Evolutionary conservation across 2,797 vertebrate species (phyloP).

Genomic region (Enteromius thamalakanensis): DNA sequence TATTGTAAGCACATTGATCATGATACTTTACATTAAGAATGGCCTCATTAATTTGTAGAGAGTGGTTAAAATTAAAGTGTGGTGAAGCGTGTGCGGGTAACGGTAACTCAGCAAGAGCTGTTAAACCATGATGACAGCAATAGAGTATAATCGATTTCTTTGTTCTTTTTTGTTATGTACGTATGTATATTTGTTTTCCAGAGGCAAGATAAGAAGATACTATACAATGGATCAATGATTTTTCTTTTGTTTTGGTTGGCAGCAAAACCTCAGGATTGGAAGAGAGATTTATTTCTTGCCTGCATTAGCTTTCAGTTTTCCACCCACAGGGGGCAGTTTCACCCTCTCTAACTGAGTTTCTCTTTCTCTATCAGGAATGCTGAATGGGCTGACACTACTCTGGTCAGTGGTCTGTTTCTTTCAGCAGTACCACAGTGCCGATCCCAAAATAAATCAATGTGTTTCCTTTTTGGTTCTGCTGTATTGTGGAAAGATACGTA

Average conservation of each 20-base stretch:
- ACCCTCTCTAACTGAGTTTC: constrained; percentile 58
- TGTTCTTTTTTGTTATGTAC: background rate
- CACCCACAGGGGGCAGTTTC: constrained; percentile 79
- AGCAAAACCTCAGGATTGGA: background rate
- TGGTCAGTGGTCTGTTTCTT: constrained; percentile 7
- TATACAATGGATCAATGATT: background rate
- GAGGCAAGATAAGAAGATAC: background rate
- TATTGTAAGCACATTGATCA: constrained; percentile 17
- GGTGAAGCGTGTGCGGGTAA: background rate
- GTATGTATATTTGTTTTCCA: constrained; percentile 8
- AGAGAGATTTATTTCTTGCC: background rate
- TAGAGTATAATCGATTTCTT: background rate
- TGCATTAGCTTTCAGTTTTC: constrained; percentile 41
- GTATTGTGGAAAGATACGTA: constrained; percentile 32
- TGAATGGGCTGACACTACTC: constrained; percentile 20
- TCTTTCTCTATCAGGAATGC: constrained; percentile 17
- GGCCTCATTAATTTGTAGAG: constrained; percentile 17
- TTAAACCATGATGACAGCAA: background rate
- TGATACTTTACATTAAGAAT: constrained; percentile 22
- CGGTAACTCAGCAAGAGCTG: constrained; percentile 15
- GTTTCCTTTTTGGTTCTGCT: constrained; percentile 21
- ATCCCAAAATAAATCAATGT: constrained; percentile 37
- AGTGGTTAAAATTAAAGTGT: constrained; percentile 11
- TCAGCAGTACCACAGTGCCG: constrained; percentile 6
- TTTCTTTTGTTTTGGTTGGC: background rate